These are phyloP conservation scores for Platanista minor DNA, from an alignment of 2,113 vertebrate genomes.

Conservation along the genomic window DNA sequence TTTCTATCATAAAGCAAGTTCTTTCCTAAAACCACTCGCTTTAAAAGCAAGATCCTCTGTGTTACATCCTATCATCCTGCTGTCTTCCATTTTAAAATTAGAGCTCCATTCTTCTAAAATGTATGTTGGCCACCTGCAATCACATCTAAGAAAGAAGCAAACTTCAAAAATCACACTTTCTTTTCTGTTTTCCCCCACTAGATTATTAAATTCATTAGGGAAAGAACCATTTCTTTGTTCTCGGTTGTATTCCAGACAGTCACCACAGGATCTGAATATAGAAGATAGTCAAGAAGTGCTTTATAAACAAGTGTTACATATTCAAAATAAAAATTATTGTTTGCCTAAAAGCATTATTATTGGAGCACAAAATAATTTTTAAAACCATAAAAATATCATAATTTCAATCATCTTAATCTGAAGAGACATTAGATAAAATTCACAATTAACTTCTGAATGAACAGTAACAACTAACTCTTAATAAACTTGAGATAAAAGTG, in stretches of 20 bases:
- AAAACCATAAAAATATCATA: background rate
- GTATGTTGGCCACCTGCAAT: background rate
- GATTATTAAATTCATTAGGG: background rate
- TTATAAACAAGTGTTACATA: background rate
- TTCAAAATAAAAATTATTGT: background rate
- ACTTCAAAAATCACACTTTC: background rate
- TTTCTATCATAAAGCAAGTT: background rate
- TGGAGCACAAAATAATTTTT: background rate
- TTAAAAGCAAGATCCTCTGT: background rate
- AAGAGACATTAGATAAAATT: background rate
- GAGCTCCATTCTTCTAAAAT: background rate
- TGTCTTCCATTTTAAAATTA: background rate
- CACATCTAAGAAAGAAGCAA: background rate
- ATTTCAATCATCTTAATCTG: background rate
- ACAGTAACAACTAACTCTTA: background rate
- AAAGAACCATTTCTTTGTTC: background rate
- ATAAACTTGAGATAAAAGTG: conserved; percentile 1
- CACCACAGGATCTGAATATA: background rate
- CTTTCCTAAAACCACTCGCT: background rate
- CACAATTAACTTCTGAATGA: background rate
- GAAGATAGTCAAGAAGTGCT: background rate
- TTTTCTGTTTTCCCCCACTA: background rate
- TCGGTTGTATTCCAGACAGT: background rate
- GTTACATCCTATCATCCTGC: background rate
- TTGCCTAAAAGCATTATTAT: background rate